Conservation (phyloP, 2,888 invertebrate genomes). For the Galeopsomyia nigrocyanea region DNA sequence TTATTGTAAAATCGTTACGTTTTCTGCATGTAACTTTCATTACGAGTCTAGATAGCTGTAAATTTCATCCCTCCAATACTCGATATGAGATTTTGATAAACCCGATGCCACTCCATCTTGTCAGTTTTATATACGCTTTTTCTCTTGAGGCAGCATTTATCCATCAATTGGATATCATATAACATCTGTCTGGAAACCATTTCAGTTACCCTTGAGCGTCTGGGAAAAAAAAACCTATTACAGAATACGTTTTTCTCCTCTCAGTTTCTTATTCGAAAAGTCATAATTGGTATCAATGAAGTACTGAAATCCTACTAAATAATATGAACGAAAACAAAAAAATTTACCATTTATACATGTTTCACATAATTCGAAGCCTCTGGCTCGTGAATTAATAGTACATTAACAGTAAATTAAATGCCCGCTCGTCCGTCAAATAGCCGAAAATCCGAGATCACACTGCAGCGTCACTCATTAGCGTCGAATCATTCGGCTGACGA, state of each 20-base stretch:
- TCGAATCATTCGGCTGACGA: conserved; percentile 5
- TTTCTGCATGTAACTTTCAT: not conserved
- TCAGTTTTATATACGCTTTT: not conserved
- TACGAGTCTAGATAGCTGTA: conserved; percentile 21
- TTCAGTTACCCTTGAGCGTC: conserved; percentile 29
- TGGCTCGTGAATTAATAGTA: too few species aligned
- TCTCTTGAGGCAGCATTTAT: conserved; percentile 15
- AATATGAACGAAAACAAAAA: too few species aligned
- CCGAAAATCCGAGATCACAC: too few species aligned
- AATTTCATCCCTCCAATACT: conserved; percentile 40
- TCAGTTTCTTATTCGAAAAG: not conserved
- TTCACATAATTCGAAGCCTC: too few species aligned
- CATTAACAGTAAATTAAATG: too few species aligned
- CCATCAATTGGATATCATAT: conserved; percentile 13
- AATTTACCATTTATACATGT: too few species aligned
- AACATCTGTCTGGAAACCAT: conserved; percentile 40
- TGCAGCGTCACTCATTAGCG: conserved; percentile 5
- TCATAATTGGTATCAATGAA: too few species aligned
- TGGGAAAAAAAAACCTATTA: conserved; percentile 18
- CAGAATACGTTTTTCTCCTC: not conserved
- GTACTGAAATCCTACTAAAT: too few species aligned
- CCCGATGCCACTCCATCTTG: conserved; percentile 36
- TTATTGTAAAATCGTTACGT: conserved; percentile 39
- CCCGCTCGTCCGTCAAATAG: too few species aligned
- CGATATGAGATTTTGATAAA: conserved; percentile 43